A percentile compares a stretch with the other conserved stretches of the same genome.
Evolutionary conservation across 2,797 vertebrate genomes (phyloP).

Genomic region (Dendrocincla fuliginosa): DNA sequence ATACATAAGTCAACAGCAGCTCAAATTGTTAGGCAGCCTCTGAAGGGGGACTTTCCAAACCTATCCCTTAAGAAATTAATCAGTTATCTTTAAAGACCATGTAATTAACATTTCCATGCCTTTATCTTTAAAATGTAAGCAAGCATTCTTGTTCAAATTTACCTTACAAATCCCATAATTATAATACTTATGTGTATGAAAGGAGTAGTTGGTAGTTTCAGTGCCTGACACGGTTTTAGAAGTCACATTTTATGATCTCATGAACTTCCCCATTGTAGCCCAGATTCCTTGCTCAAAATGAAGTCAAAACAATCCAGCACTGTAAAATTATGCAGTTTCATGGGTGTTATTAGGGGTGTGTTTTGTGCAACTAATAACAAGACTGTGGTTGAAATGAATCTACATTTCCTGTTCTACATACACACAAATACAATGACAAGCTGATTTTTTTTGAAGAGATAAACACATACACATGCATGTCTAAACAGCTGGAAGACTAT

Average conservation of each 20-base stretch:
- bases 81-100: background rate
- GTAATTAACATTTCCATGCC: background rate
- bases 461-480: background rate
- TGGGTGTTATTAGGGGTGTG: background rate
- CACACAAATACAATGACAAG: background rate
- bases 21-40: background rate
- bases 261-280: background rate
- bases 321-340: background rate
- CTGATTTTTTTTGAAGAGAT: background rate
- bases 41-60: background rate
- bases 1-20: background rate
- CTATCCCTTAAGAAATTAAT: background rate
- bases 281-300: background rate
- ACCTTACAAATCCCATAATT: background rate
- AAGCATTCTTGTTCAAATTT: background rate
- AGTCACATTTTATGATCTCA: constrained; percentile 21
- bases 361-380: background rate
- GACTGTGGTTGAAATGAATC: background rate
- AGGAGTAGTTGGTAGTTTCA: background rate
- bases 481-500: background rate
- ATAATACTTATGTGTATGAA: background rate
- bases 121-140: background rate
- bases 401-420: background rate
- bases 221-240: background rate
- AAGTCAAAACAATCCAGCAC: background rate